These are phyloP conservation scores for Plectropomus leopardus DNA, from an alignment of 2,113 vertebrate species.

Conservation along the genomic window DNA sequence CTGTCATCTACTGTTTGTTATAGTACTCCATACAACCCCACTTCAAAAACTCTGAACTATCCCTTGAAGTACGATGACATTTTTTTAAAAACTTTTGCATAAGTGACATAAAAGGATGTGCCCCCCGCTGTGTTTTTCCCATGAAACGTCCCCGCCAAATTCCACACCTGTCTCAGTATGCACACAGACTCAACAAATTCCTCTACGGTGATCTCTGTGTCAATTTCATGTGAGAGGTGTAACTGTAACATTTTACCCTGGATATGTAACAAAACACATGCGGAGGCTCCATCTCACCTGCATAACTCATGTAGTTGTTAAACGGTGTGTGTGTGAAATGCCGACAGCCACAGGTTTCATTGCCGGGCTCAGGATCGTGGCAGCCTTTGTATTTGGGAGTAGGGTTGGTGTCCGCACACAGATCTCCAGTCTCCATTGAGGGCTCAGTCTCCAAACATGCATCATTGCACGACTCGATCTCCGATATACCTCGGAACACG, in stretches of 20 bases:
- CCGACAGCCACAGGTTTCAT: constrained; percentile 93
- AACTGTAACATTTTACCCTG: constrained; percentile 77
- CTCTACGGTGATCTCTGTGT: constrained; percentile 20
- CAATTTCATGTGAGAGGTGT: constrained; percentile 8
- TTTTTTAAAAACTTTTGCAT: constrained; percentile 13
- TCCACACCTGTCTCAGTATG: constrained; percentile 48
- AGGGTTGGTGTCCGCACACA: constrained; percentile 96
- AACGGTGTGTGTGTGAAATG: constrained; percentile 93
- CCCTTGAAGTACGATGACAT: too few relatives aligned
- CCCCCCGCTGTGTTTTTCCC: constrained; percentile 34
- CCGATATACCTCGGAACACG: constrained; percentile 96
- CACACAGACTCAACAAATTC: constrained; percentile 49
- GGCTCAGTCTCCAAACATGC: constrained; percentile 96
- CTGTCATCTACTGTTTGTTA: too few relatives aligned
- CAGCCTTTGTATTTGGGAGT: constrained; percentile 96
- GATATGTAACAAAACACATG: constrained; percentile 18
- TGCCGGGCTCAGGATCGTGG: constrained; percentile 92
- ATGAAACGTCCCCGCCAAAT: constrained; percentile 52
- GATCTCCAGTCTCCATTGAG: constrained; percentile 96
- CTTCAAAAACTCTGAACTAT: too few relatives aligned
- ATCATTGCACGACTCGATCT: constrained; percentile 97
- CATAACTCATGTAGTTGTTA: constrained; percentile 99
- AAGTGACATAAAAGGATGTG: constrained; percentile 21
- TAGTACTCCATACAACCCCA: too few relatives aligned
- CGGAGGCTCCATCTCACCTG: constrained; percentile 85